Conservation (phyloP, 2,888 invertebrate genomes). For the Ernsta delagoae region DNA sequence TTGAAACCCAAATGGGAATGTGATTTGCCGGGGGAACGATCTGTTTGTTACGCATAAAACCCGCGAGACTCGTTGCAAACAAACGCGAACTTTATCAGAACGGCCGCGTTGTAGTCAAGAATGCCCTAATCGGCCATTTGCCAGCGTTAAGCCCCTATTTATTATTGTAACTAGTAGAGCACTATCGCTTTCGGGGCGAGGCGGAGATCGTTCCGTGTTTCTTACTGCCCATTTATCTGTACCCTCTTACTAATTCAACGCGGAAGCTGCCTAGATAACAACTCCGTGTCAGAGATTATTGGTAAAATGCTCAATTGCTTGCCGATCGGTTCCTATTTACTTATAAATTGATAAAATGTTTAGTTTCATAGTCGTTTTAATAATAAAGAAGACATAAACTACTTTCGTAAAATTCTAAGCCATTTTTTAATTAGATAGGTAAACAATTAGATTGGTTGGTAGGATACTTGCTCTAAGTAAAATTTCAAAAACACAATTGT, state of each 20-base stretch:
- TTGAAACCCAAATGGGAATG: constrained; percentile 15
- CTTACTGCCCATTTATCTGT: constrained; percentile 52
- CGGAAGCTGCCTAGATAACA: constrained; percentile 54
- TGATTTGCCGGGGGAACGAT: constrained; percentile 46
- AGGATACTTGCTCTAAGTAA: too few species aligned
- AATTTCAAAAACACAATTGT: too few species aligned
- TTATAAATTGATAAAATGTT: not conserved
- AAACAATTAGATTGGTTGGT: too few species aligned
- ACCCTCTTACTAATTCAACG: constrained; percentile 78
- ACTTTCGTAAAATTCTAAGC: too few species aligned
- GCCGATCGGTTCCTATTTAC: not conserved
- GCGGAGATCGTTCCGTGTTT: constrained; percentile 59
- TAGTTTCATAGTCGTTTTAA: not conserved
- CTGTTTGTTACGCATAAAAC: constrained; percentile 64
- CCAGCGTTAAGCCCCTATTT: constrained; percentile 48
- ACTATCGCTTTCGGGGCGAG: constrained; percentile 73
- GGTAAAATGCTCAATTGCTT: constrained; percentile 11
- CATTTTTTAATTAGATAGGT: too few species aligned
- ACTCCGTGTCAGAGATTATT: constrained; percentile 21
- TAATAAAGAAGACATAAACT: too few species aligned
- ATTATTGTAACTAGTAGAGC: constrained; percentile 72
- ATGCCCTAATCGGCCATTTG: constrained; percentile 54
- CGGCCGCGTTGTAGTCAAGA: constrained; percentile 56
- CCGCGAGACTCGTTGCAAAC: constrained; percentile 70
- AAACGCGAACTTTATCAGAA: constrained; percentile 78